Evolutionary conservation across 2,797 vertebrate species (phyloP).

Genomic region (Orestias chungarensis): DNA sequence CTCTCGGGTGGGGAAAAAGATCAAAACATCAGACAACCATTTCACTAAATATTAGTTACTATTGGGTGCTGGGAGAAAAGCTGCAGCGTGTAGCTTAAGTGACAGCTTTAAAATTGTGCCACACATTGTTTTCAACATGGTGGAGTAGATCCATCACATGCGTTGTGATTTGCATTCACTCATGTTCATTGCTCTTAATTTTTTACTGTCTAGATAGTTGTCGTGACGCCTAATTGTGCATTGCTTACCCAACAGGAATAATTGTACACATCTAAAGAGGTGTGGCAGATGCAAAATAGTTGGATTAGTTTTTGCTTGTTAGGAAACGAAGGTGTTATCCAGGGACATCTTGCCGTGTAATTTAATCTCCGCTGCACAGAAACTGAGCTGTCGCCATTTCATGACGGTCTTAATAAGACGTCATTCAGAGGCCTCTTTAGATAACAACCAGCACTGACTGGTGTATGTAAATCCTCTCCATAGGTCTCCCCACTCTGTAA

Average conservation of each 20-base stretch:
- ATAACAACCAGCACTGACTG: neutral
- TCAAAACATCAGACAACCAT: neutral
- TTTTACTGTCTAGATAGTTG: too few relatives aligned
- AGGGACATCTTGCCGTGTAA: neutral
- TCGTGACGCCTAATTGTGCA: too few relatives aligned
- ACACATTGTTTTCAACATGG: too few relatives aligned
- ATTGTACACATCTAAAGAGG: neutral
- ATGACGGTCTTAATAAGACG: neutral
- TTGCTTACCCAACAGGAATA: too few relatives aligned
- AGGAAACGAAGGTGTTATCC: neutral
- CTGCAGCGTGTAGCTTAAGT: too few relatives aligned
- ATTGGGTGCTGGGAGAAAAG: too few relatives aligned
- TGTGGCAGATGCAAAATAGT: neutral
- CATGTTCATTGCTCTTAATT: too few relatives aligned
- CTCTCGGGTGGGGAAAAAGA: slow-evolving; percentile 77
- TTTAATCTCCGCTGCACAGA: neutral
- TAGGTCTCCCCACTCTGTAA: slow-evolving; percentile 78
- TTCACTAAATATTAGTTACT: neutral
- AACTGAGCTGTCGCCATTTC: neutral
- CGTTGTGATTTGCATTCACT: too few relatives aligned
- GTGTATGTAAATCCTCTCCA: neutral
- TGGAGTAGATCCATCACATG: too few relatives aligned
- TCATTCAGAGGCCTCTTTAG: neutral
- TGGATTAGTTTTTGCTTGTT: neutral
- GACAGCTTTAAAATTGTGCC: too few relatives aligned